Conservation (phyloP, 2,888 invertebrate genomes). For the Deilephila elpenor region DNA sequence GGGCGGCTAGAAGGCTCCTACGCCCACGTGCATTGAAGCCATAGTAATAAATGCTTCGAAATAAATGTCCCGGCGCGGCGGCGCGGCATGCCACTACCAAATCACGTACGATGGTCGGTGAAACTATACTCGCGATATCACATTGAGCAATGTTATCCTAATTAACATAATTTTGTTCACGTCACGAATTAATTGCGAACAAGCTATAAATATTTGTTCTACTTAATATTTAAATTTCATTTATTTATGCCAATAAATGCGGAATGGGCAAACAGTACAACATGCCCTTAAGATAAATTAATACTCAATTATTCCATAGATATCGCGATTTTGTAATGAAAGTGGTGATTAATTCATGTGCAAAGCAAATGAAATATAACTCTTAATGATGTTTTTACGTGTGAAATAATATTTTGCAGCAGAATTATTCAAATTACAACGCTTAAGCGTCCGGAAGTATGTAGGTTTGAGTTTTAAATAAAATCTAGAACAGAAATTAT, state of each 20-base stretch:
- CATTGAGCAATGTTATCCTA: background rate
- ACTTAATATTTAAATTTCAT: background rate
- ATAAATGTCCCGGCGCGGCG: too few species aligned
- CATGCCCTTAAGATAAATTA: too few species aligned
- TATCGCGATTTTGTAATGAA: too few species aligned
- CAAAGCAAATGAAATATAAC: background rate
- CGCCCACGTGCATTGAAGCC: slow-evolving; percentile 43
- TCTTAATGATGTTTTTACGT: background rate
- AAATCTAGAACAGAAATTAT: background rate
- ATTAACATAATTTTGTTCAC: background rate
- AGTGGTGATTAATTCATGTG: too few species aligned
- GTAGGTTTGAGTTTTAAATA: background rate
- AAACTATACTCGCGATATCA: slow-evolving; percentile 13
- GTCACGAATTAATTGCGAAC: slow-evolving; percentile 4
- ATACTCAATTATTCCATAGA: too few species aligned
- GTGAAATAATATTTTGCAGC: background rate
- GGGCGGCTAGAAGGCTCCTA: slow-evolving; percentile 36
- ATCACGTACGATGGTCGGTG: slow-evolving; percentile 16
- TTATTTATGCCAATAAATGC: background rate
- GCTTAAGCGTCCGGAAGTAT: background rate
- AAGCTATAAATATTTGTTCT: background rate
- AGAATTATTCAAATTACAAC: background rate
- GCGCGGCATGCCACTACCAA: background rate
- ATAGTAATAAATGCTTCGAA: slow-evolving; percentile 30
- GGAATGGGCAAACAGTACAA: background rate